A percentile compares a stretch with the other conserved stretches of the same genome.
Evolutionary conservation across 2,797 vertebrate genomes (phyloP).

Genomic region (Podarcis lilfordi): DNA sequence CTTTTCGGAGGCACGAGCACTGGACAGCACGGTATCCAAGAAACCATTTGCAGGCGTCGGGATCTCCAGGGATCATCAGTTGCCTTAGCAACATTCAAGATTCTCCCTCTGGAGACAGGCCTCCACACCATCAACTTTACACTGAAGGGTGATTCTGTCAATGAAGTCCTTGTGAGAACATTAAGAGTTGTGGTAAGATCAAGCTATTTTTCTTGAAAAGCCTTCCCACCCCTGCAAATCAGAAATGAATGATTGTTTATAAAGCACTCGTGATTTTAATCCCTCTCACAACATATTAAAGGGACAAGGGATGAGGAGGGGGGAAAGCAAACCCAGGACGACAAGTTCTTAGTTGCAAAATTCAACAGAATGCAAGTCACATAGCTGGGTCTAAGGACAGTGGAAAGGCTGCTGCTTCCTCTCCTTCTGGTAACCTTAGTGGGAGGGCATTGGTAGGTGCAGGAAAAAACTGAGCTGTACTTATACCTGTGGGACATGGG

Average conservation of each 20-base stretch:
- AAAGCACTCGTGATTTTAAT: neutral
- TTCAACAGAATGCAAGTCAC: too few species aligned
- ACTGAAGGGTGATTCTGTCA: slow-evolving; percentile 55
- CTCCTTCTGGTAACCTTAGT: too few species aligned
- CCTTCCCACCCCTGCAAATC: neutral
- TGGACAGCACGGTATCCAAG: accelerated
- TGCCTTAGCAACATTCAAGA: slow-evolving; percentile 76
- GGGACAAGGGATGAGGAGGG: neutral
- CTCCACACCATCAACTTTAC: slow-evolving; percentile 87
- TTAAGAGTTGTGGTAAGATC: slow-evolving; percentile 88
- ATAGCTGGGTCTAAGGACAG: too few species aligned
- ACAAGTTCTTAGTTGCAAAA: too few species aligned
- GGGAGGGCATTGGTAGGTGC: too few species aligned
- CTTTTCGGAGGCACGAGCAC: slow-evolving; percentile 68
- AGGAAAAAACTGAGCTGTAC: too few species aligned
- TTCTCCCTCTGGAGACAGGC: slow-evolving; percentile 87
- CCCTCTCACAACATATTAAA: neutral
- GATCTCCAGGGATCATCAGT: slow-evolving; percentile 65
- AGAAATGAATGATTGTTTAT: neutral
- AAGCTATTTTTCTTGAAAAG: neutral
- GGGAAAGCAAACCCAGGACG: neutral
- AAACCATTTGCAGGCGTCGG: slow-evolving; percentile 58
- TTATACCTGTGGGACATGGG: too few species aligned
- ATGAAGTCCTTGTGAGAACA: slow-evolving; percentile 83
- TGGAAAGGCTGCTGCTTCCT: too few species aligned